Evolutionary conservation across 2,888 invertebrate genomes (phyloP).

Genomic region (Notodonta dromedarius): DNA sequence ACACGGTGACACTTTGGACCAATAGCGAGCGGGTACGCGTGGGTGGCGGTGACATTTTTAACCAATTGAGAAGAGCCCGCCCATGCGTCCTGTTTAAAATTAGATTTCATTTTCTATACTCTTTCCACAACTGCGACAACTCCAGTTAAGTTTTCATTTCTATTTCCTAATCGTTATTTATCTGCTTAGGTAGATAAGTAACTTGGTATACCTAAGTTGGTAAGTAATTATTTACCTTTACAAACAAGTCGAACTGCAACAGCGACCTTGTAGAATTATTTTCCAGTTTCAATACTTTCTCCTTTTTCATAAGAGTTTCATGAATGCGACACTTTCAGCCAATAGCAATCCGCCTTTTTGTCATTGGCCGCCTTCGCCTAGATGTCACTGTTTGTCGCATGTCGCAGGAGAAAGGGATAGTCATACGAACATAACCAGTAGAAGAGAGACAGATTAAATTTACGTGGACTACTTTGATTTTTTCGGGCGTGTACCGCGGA

Average conservation of each 20-base stretch:
- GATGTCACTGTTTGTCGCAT: conserved; percentile 71
- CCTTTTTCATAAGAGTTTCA: conserved; percentile 20
- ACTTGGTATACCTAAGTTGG: too few relatives aligned
- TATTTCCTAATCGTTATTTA: too few relatives aligned
- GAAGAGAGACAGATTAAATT: conserved; percentile 40
- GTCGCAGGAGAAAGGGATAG: conserved; percentile 52
- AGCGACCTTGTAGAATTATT: too few relatives aligned
- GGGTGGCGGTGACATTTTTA: conserved; percentile 73
- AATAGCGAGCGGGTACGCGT: conserved; percentile 57
- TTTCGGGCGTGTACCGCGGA: conserved; percentile 14
- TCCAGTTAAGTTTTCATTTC: too few relatives aligned
- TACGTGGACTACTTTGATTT: conserved; percentile 28
- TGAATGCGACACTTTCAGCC: conserved; percentile 56
- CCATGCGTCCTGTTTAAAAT: conserved; percentile 42
- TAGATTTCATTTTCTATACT: background rate
- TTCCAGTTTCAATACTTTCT: background rate
- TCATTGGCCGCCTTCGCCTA: conserved; percentile 63
- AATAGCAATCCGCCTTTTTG: conserved; percentile 51
- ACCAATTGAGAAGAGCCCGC: conserved; percentile 63
- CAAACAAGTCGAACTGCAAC: too few relatives aligned
- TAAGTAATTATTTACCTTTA: too few relatives aligned
- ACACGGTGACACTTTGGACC: conserved; percentile 79
- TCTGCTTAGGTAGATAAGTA: background rate
- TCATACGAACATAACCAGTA: conserved; percentile 16
- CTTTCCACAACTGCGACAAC: background rate